Percentiles rank a stretch among this genome's conserved stretches.
Evolutionary conservation across 2,113 vertebrate genomes (phyloP).

Genomic region (Oryzias celebensis): DNA sequence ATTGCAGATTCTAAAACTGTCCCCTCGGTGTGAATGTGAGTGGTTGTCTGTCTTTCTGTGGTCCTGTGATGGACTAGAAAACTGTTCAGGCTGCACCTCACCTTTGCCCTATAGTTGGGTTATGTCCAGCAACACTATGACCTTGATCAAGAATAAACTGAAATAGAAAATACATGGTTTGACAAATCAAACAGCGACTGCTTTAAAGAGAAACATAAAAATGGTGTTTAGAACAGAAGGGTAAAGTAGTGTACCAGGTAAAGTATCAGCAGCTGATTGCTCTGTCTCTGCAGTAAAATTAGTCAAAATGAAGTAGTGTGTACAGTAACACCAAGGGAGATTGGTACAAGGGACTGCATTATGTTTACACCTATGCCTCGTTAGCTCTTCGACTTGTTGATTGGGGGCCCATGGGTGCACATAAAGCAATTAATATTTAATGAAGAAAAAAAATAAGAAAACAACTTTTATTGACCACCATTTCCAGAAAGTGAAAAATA

Average conservation of each 20-base stretch:
- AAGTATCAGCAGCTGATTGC: slow-evolving; percentile 13
- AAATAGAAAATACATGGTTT: no score
- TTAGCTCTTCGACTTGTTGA: slow-evolving; percentile 42
- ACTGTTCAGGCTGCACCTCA: no score
- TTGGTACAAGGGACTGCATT: slow-evolving; percentile 34
- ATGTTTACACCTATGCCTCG: slow-evolving; percentile 34
- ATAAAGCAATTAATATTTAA: slow-evolving; percentile 57
- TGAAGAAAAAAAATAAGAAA: slow-evolving; percentile 24
- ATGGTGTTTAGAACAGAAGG: background rate
- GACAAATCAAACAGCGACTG: background rate
- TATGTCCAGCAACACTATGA: no score
- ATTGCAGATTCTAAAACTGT: no score
- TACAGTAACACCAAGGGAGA: slow-evolving; percentile 36
- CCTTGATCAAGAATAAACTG: no score
- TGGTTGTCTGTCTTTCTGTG: no score
- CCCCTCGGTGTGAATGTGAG: no score
- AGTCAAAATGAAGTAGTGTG: slow-evolving; percentile 9
- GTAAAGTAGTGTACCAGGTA: background rate
- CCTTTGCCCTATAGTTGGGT: no score
- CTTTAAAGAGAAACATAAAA: slow-evolving; percentile 5
- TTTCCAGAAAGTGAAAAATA: slow-evolving; percentile 17
- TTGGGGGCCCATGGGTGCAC: slow-evolving; percentile 33
- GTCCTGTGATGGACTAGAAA: no score
- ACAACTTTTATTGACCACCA: slow-evolving; percentile 9
- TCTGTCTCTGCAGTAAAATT: slow-evolving; percentile 5